A percentile compares a stretch with the other conserved stretches of the same genome.
Conservation (phyloP, 2,797 vertebrate genomes). For the Anniella stebbinsi region DNA sequence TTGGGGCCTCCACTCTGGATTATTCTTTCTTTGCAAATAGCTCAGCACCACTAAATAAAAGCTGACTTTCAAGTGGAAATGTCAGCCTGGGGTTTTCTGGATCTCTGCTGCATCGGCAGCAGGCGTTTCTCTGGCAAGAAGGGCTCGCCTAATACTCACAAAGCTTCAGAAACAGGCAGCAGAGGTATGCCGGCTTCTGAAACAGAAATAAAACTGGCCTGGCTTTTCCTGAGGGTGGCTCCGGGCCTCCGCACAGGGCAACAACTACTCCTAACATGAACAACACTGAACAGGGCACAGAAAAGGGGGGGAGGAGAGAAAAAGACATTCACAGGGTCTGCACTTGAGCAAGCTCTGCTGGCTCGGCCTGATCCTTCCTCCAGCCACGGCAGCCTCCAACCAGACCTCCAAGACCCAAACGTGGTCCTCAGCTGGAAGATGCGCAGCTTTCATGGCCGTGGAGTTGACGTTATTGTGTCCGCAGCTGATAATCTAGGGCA, state of each 20-base stretch:
- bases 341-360: slow-evolving; percentile 61
- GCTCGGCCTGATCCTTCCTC: slow-evolving; percentile 29
- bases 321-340: slow-evolving; percentile 72
- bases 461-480: slow-evolving; percentile 66
- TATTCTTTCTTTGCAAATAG: neutral
- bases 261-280: slow-evolving; percentile 63
- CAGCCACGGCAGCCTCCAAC: slow-evolving; percentile 56
- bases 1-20: neutral
- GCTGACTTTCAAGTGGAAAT: neutral
- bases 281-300: slow-evolving; percentile 68
- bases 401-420: slow-evolving; percentile 55
- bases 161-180: neutral
- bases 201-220: slow-evolving; percentile 17
- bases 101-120: neutral
- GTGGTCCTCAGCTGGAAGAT: slow-evolving; percentile 39
- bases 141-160: neutral
- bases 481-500: slow-evolving; percentile 74
- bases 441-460: slow-evolving; percentile 24
- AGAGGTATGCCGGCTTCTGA: neutral
- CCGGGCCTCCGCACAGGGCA: slow-evolving; percentile 62
- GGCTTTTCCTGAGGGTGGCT: slow-evolving; percentile 55
- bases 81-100: neutral
- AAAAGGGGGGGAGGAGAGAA: slow-evolving; percentile 62
- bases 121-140: neutral
- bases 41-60: neutral